Evolutionary conservation across 2,113 vertebrate species (phyloP), one percentile per base, ranked within the genome.

Genomic region (Nansenia antarctica): DNA sequence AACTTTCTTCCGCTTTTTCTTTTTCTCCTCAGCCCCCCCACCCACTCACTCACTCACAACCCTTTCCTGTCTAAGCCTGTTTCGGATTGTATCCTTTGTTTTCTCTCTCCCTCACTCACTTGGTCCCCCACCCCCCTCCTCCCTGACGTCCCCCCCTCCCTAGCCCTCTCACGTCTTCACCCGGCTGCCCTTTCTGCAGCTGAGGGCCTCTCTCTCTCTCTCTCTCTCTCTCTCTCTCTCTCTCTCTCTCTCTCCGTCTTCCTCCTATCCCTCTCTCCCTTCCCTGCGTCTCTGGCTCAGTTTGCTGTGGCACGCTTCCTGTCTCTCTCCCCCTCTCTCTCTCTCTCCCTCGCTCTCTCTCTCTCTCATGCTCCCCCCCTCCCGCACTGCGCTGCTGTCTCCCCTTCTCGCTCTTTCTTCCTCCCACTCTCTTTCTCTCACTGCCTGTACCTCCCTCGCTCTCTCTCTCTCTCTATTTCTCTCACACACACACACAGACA

Each of bases 1-100:
- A 58, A 58, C 15, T 55, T 24, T 55, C 22, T 55, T 87, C 84
- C 62, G 70, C 82, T 80, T 83, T 84, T 86, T 80, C n/a, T 61
- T 78, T 86, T 80, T 84, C 85, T 81, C 84, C 84, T 79, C 85
- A 81, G 83, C 82, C 81, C 87, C 77, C 77, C 78, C 72, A 83
- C 83, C 15, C 35, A 31, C 65, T 57, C 14, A 18, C 45, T 49
- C 45, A n/a, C n/a, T n/a, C n/a, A n/a, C n/a, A n/a, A n/a, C 20
- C 32, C 22, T 34, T 60, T 35, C 31, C 57, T 34, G 29, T 34
- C 9, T n/a, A 22, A 22, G 49, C n/a, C n/a, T n/a, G n/a, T n/a
- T 58, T 12, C 55, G 14, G 55, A 15, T 24, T 32, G 55, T 59
- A 2, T 59, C 29, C 30, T 9, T 29, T 59, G 5, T 18, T 18